Percentiles rank a stretch among this genome's conserved stretches.
phyloP scores from a whole-genome alignment of 2,888 invertebrate genomes.

The Apodemia duryi region DNA sequence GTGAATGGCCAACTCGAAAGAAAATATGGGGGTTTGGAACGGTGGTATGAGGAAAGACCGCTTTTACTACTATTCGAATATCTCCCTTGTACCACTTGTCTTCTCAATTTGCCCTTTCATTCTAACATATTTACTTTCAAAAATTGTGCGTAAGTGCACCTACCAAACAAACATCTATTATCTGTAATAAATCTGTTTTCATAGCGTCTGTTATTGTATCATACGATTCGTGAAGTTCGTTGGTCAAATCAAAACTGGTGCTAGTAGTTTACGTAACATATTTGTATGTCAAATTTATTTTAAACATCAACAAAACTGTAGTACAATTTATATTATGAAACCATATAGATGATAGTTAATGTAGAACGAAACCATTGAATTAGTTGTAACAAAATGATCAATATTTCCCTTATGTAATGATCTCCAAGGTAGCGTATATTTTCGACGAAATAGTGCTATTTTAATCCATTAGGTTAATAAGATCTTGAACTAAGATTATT shows the following conservation, averaged over 20 bases:
- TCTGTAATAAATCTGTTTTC: constrained; percentile 24
- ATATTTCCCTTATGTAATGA: constrained; percentile 14
- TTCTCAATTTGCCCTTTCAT: constrained; percentile 35
- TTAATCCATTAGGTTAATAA: constrained; percentile 53
- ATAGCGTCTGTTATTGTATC: neutral
- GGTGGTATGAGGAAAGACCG: constrained; percentile 59
- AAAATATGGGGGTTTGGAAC: constrained; percentile 48
- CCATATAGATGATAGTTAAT: neutral
- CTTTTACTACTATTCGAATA: constrained; percentile 54
- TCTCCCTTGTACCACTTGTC: constrained; percentile 46
- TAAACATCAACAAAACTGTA: neutral
- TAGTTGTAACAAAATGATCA: neutral
- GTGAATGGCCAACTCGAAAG: constrained; percentile 66
- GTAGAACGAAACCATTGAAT: neutral
- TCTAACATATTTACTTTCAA: constrained; percentile 57
- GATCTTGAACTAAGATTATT: constrained; percentile 46
- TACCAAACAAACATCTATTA: constrained; percentile 42
- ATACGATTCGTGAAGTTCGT: neutral
- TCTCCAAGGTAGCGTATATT: constrained; percentile 27
- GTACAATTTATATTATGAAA: neutral
- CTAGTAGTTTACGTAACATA: neutral
- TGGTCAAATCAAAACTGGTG: neutral
- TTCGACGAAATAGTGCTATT: constrained; percentile 29
- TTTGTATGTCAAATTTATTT: neutral
- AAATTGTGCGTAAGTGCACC: constrained; percentile 57